Percentiles rank a stretch among this genome's conserved stretches.
Evolutionary conservation across 2,888 invertebrate species (phyloP).

Genomic region (Trissolcus brochymenae): DNA sequence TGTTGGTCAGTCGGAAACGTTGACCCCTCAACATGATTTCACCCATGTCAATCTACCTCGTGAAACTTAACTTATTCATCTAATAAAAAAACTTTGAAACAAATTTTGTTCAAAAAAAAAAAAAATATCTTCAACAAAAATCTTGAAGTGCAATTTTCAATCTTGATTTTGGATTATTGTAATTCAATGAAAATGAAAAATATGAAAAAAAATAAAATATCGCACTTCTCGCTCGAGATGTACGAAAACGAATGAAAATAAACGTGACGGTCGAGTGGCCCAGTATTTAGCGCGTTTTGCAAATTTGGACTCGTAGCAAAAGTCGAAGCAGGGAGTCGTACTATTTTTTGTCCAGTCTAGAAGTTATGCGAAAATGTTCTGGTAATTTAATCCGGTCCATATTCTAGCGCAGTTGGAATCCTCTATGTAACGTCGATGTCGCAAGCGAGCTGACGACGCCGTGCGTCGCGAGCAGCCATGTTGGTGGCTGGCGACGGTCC

Average conservation of each 20-base stretch:
- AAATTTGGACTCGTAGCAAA: too few species aligned
- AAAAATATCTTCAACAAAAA: too few species aligned
- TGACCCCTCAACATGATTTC: conserved; percentile 31
- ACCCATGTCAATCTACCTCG: conserved; percentile 22
- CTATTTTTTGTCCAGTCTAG: conserved; percentile 42
- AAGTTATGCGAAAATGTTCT: conserved; percentile 27
- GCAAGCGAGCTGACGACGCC: conserved; percentile 55
- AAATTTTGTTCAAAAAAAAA: too few species aligned
- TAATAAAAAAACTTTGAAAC: too few species aligned
- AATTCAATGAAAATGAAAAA: too few species aligned
- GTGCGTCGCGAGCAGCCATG: conserved; percentile 66
- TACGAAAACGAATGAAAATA: too few species aligned
- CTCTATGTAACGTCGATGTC: conserved; percentile 48
- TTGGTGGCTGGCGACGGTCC: conserved; percentile 74
- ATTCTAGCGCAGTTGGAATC: conserved; percentile 47
- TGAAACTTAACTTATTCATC: conserved; percentile 13
- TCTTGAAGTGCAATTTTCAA: too few species aligned
- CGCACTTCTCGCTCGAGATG: too few species aligned
- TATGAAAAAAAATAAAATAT: too few species aligned
- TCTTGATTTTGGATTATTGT: too few species aligned
- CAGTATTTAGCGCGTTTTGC: neutral
- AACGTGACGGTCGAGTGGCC: too few species aligned
- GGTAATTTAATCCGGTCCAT: conserved; percentile 54
- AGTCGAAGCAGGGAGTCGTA: conserved; percentile 1
- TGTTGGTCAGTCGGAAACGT: conserved; percentile 39